A percentile compares a stretch with the other conserved stretches of the same genome.
Evolutionary conservation across 2,113 vertebrate genomes (phyloP).

Genomic region (Entomyzon cyanotis): DNA sequence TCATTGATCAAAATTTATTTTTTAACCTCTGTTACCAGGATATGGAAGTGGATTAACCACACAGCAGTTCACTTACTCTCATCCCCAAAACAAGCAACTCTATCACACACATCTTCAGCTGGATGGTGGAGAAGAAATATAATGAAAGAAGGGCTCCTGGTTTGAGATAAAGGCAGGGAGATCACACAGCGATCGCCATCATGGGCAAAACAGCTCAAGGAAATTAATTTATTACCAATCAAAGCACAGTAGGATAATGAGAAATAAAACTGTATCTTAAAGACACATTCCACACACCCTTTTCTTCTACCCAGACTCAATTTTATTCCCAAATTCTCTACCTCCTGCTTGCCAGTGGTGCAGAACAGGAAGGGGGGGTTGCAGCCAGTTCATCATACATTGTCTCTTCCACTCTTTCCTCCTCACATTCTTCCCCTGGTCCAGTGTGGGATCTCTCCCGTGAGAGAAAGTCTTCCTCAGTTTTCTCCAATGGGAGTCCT

Average conservation of each 20-base stretch:
- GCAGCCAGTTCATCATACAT: rapidly evolving
- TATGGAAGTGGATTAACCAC: not conserved
- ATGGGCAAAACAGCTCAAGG: not conserved
- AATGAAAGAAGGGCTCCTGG: not conserved
- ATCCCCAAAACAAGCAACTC: not conserved
- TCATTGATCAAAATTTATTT: not conserved
- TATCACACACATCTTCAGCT: not conserved
- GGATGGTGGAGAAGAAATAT: not conserved
- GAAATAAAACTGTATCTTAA: not conserved
- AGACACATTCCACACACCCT: not conserved
- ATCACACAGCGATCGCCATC: not conserved
- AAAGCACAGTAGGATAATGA: not conserved
- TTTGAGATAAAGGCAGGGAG: not conserved
- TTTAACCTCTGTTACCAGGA: not conserved
- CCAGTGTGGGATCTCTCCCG: not conserved
- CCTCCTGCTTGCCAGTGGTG: not conserved
- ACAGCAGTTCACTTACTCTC: not conserved
- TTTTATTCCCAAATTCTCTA: not conserved
- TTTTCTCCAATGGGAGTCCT: not conserved
- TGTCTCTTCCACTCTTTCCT: not conserved
- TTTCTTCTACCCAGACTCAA: not conserved
- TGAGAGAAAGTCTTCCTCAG: not conserved
- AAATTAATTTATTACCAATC: not conserved
- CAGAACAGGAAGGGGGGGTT: not conserved
- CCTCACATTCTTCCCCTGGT: not conserved